phyloP scores from a whole-genome alignment of 2,113 vertebrate genomes.

The Acanthisitta chloris region DNA sequence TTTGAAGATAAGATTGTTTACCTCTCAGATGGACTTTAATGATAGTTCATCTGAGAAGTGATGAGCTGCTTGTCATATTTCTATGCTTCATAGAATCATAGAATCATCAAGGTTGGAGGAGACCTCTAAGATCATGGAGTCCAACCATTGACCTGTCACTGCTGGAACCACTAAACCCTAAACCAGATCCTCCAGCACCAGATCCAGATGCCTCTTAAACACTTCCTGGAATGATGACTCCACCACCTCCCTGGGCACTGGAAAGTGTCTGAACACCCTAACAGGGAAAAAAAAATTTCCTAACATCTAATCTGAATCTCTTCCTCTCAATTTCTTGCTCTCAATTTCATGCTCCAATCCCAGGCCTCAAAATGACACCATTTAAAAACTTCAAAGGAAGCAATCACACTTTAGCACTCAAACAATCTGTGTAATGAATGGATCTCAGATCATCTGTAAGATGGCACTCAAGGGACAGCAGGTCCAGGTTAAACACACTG shows the following conservation, averaged over 20 bases:
- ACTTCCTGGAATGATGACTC: too few species aligned
- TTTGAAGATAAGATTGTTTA: background rate
- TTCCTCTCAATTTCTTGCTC: background rate
- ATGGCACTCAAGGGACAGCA: background rate
- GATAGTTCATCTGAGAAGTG: background rate
- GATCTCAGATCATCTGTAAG: background rate
- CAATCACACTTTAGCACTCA: background rate
- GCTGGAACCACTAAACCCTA: too few species aligned
- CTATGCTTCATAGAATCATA: too few species aligned
- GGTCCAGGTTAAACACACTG: background rate
- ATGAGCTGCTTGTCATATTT: background rate
- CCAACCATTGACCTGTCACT: too few species aligned
- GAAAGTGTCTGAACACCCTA: too few species aligned
- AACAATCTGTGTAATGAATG: background rate
- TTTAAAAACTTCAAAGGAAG: background rate
- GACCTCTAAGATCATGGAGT: too few species aligned
- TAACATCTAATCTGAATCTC: too few species aligned
- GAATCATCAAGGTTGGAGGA: too few species aligned
- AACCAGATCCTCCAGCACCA: too few species aligned
- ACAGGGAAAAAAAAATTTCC: too few species aligned
- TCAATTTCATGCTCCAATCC: background rate
- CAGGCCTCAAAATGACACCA: background rate
- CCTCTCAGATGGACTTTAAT: background rate
- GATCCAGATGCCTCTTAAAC: too few species aligned
- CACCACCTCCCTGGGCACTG: too few species aligned